Percentiles rank a stretch among this genome's conserved stretches.
These are phyloP conservation scores for Auanema freiburgensis DNA, from an alignment of 2,888 invertebrate genomes.

Conservation along the genomic window DNA sequence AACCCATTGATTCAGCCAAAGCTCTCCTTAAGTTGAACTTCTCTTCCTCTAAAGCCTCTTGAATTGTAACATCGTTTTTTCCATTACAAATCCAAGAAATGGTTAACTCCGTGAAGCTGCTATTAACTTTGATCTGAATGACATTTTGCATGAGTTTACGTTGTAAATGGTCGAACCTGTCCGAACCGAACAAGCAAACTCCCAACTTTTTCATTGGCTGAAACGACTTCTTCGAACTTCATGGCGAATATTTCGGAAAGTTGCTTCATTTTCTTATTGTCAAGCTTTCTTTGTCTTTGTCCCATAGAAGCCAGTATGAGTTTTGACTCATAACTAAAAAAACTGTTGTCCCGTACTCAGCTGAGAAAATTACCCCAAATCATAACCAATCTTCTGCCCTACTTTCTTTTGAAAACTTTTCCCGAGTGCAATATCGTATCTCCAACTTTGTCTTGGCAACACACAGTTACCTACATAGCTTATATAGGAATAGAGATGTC, in stretches of 20 bases:
- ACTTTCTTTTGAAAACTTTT: constrained; percentile 30
- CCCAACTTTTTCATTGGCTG: constrained; percentile 10
- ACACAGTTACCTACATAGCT: constrained; percentile 15
- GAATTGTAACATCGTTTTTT: constrained; percentile 10
- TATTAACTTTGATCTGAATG: constrained; percentile 20
- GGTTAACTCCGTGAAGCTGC: constrained; percentile 14
- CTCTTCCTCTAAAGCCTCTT: constrained; percentile 24
- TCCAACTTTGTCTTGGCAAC: constrained; percentile 17
- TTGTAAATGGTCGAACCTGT: constrained; percentile 1
- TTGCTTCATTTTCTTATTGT: constrained; percentile 38
- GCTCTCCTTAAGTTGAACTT: constrained; percentile 24
- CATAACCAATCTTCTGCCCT: constrained; percentile 29
- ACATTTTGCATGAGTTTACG: not conserved
- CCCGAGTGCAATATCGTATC: constrained; percentile 24
- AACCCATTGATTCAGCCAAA: constrained; percentile 29
- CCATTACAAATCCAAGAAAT: constrained; percentile 16
- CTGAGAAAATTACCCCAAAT: constrained; percentile 26
- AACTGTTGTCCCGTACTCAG: constrained; percentile 1
- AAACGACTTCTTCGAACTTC: constrained; percentile 15
- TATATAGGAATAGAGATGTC: not conserved
- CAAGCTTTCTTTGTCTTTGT: constrained; percentile 29
- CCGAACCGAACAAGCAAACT: constrained; percentile 10
- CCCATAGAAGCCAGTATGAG: constrained; percentile 27
- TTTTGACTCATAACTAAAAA: constrained; percentile 25
- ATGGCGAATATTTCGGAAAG: constrained; percentile 16